Base-by-base conservation (phyloP, 2,797 vertebrate genomes). In the Zonotrichia albicollis region DNA sequence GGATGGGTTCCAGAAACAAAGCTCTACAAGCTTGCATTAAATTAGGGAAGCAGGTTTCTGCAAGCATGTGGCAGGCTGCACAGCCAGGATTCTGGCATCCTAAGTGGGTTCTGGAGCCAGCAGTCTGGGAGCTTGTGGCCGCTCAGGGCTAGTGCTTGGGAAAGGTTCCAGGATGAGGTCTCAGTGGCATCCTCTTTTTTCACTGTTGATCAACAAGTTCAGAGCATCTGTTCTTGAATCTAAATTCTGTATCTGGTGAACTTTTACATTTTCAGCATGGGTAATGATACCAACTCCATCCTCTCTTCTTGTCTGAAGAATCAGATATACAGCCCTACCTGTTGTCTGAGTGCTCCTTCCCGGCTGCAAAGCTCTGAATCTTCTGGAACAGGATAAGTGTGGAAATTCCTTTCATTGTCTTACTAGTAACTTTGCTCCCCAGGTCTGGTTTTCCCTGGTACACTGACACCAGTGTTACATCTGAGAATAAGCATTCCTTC, bases 21-120 rank as follows among this genome's bases (percentile, higher is more conserved):
- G 71, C 93, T 71, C 8, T 14, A 96, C 60, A 86, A 90, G 74
- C 91, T 93, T 93, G 67, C 85, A 74, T 88, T 84, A 74, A 82
- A 90, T 94, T 82, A 94, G 67, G 57, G 71, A 90, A 96, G 87
- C 96, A 95, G 95, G 82, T 96, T 96, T 95, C 82, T 79, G 83
- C 80, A 86, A 91, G 94, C 92, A 34, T 88, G 83, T 89, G 89
- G 71, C 94, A 95, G 85, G 80, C 70, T 95, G 85, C 36, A 42
- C 46, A 73, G 83, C 64, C 71, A 60, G 73, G 26, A 88, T 91
- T 82, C 85, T 96, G 94, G 94, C 94, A 94, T 90, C 55, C 79
- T 42, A 29, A 75, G 27, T 43, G 74, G 71, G 77, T 67, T 93
- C 91, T 94, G 94, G 93, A 95, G 91, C 96, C 95, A 97, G 93